Conservation (phyloP, 2,113 vertebrate species). For the Hydropotes inermis region DNA sequence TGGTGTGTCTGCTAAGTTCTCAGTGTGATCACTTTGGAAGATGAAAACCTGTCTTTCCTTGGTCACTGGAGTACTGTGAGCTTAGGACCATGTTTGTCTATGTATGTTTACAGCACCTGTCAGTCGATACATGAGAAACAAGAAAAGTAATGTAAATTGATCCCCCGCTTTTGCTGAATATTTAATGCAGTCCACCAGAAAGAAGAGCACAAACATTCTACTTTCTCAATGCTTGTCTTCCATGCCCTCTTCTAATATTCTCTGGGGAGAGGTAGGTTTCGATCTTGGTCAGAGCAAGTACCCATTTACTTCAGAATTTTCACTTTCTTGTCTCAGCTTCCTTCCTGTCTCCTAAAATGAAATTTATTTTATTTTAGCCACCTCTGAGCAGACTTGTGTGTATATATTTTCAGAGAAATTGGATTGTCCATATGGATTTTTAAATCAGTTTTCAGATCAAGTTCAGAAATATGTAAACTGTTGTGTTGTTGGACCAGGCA, state of each 20-base stretch:
- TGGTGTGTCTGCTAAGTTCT: slow-evolving; percentile 19
- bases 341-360: slow-evolving; percentile 91
- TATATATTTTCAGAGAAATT: slow-evolving; percentile 95
- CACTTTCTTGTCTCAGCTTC: slow-evolving; percentile 85
- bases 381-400: slow-evolving; percentile 92
- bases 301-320: slow-evolving; percentile 87
- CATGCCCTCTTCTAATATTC: slow-evolving; percentile 85
- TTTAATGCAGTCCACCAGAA: slow-evolving; percentile 88
- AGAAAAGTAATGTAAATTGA: slow-evolving; percentile 91
- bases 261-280: slow-evolving; percentile 88
- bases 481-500: slow-evolving; percentile 86
- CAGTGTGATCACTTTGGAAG: slow-evolving; percentile 52
- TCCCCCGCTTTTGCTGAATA: slow-evolving; percentile 88
- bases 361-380: slow-evolving; percentile 94
- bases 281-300: slow-evolving; percentile 83
- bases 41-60: slow-evolving; percentile 76
- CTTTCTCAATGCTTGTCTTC: slow-evolving; percentile 85
- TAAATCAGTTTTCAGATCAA: slow-evolving; percentile 91
- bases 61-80: slow-evolving; percentile 75
- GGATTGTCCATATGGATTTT: slow-evolving; percentile 93
- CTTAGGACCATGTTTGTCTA: slow-evolving; percentile 87
- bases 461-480: slow-evolving; percentile 94
- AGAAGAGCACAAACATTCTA: slow-evolving; percentile 86
- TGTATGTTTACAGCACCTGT: slow-evolving; percentile 94
- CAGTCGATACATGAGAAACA: slow-evolving; percentile 92